Evolutionary conservation across 2,797 vertebrate genomes (phyloP), one percentile per base, ranked within the genome.

Genomic region (Sciaenops ocellatus): DNA sequence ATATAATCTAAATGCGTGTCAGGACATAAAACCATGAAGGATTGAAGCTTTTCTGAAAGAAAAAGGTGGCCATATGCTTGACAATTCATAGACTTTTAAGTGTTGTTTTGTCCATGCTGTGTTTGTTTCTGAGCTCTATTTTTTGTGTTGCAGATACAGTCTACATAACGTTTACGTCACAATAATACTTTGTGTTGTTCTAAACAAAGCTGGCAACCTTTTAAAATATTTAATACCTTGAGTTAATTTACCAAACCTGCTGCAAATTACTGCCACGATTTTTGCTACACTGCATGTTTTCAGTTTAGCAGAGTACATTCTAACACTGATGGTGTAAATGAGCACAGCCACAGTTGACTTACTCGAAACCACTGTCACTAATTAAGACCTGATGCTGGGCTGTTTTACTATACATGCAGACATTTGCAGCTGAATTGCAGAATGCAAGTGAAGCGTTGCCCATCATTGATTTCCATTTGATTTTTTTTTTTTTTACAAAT

Each of bases 311-410:
- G 2, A 18, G 26, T 28, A n/a, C 61, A 71, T 56, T 55, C 34
- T 18, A 30, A 47, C 63, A 71, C 42, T 24, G 67, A 64, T 63
- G 30, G 57, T 63, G 44, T 76, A 70, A 79, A 71, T 82, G 30
- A 83, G 68, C 56, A 47, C 20, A 70, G 72, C 30, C 26, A 48
- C 72, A 67, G 54, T 4, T 51, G 54, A 84, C 34, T 59, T 79
- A 72, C 71, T 82, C 70, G 6, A 80, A 55, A 64, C 38, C 46
- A 34, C 74, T 7, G 28, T 54, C 0, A 3, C 67, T 81, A 70
- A 85, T 89, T 57, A 84, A 24, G 63, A 69, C n/a, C 61, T 60
- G 59, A 81, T 69, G 61, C 72, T 50, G 60, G 1, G 42, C 70
- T 75, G 52, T 68, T 80, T 69, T 69, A 75, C 57, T 61, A 22